A percentile compares a stretch with the other conserved stretches of the same genome.
These are phyloP conservation scores for Whitmania pigra DNA, from an alignment of 1,140 invertebrate species.

Conservation along the genomic window DNA sequence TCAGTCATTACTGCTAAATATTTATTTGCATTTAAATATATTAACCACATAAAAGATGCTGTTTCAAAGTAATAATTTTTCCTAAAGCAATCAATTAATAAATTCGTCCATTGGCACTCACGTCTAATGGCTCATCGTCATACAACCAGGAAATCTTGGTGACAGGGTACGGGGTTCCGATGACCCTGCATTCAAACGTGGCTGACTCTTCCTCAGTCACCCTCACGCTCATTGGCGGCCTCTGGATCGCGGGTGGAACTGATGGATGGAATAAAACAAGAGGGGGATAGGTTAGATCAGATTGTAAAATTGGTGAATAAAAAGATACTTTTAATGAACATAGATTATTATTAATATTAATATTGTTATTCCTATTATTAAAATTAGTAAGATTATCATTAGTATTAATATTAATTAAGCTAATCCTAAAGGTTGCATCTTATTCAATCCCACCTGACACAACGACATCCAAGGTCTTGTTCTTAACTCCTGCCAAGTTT, in stretches of 20 bases:
- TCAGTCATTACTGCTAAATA: too few species aligned
- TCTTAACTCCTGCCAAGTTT: slow-evolving; percentile 55
- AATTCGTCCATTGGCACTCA: too few species aligned
- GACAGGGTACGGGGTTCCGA: slow-evolving; percentile 50
- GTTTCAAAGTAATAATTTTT: too few species aligned
- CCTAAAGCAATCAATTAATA: too few species aligned
- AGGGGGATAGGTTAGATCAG: slow-evolving; percentile 16
- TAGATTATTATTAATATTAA: too few species aligned
- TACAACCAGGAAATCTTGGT: slow-evolving; percentile 58
- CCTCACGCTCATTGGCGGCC: slow-evolving; percentile 46
- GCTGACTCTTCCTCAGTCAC: slow-evolving; percentile 56
- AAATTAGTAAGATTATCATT: too few species aligned
- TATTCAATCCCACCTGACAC: slow-evolving; percentile 35
- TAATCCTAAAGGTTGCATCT: background rate
- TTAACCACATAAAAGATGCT: too few species aligned
- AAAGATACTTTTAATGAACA: too few species aligned
- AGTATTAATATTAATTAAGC: background rate
- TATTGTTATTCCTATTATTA: too few species aligned
- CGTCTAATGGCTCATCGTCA: slow-evolving; percentile 50
- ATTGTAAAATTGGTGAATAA: background rate
- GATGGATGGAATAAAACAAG: slow-evolving; percentile 24
- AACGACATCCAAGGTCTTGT: slow-evolving; percentile 42
- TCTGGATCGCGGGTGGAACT: slow-evolving; percentile 47
- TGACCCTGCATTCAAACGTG: slow-evolving; percentile 52
- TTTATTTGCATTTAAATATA: too few species aligned